phyloP scores from a whole-genome alignment of 2,888 invertebrate species.

The Torymus auratus region DNA sequence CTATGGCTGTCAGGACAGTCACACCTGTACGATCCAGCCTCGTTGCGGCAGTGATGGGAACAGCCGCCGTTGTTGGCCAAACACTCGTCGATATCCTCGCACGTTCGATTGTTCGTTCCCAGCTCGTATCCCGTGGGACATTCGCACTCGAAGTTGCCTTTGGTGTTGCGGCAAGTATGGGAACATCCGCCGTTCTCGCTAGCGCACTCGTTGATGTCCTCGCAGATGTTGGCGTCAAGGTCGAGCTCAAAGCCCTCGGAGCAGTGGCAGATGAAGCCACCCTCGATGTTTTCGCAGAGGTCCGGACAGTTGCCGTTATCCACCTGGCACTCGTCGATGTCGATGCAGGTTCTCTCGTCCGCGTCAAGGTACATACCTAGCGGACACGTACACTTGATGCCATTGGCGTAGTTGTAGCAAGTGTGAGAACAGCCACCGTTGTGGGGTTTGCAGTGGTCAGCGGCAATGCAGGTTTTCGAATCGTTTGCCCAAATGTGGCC shows the following conservation, averaged over 20 bases:
- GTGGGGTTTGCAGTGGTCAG: conserved; percentile 64
- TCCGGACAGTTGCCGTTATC: conserved; percentile 77
- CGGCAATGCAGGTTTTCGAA: conserved; percentile 73
- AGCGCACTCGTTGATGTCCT: conserved; percentile 65
- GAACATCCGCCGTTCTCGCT: conserved; percentile 71
- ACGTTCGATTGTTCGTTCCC: conserved; percentile 73
- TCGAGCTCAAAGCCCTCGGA: conserved; percentile 76
- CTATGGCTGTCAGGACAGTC: conserved; percentile 74
- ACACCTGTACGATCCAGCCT: conserved; percentile 72
- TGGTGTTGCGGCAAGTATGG: conserved; percentile 66
- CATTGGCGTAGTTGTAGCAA: conserved; percentile 67
- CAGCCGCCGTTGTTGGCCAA: conserved; percentile 75
- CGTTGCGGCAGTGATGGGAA: conserved; percentile 77
- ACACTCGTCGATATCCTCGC: conserved; percentile 77
- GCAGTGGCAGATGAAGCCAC: conserved; percentile 81
- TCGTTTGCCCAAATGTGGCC: conserved; percentile 76
- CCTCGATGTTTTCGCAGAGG: conserved; percentile 77
- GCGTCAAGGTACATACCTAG: conserved; percentile 76
- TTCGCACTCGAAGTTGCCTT: conserved; percentile 74
- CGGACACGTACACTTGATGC: conserved; percentile 78
- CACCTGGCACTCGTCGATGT: conserved; percentile 75
- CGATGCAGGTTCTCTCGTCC: conserved; percentile 73
- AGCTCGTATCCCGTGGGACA: conserved; percentile 78
- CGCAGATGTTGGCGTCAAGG: conserved; percentile 52
- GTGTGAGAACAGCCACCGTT: conserved; percentile 71